Evolutionary conservation across 2,888 invertebrate species (phyloP), one percentile per base, ranked within the genome.

Genomic region (Stomorhina lunata): DNA sequence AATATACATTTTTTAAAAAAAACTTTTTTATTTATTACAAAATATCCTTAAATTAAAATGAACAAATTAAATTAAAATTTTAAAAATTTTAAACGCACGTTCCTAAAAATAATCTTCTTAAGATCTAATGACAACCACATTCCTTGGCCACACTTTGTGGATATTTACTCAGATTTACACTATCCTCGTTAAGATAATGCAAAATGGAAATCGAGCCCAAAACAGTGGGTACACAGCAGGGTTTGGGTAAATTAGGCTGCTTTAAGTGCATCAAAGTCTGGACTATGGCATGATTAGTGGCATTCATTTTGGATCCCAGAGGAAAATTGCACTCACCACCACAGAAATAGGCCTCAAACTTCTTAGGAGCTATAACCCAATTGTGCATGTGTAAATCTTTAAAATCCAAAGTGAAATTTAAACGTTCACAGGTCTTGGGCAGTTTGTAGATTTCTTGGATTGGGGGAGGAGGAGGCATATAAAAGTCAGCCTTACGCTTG

Each of bases 51-150:
- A n/a, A n/a, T n/a, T n/a, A n/a, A n/a, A n/a, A n/a, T n/a, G n/a
- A n/a, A n/a, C n/a, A n/a, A n/a, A n/a, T n/a, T n/a, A n/a, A n/a
- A n/a, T n/a, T n/a, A n/a, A n/a, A n/a, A n/a, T n/a, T n/a, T n/a
- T n/a, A n/a, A n/a, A n/a, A n/a, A n/a, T n/a, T n/a, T n/a, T n/a
- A n/a, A n/a, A n/a, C n/a, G n/a, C n/a, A n/a, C n/a, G n/a, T n/a
- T n/a, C n/a, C n/a, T n/a, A n/a, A n/a, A n/a, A n/a, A n/a, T n/a
- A n/a, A n/a, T n/a, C n/a, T n/a, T n/a, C n/a, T n/a, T n/a, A n/a
- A n/a, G n/a, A n/a, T n/a, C n/a, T n/a, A 98, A 92, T 97, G 98
- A 88, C 99, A 99, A 1, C 99, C 99, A 90, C 99, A 99, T 86
- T 97, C 96, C 90, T 97, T 97, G 25, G 98, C 98, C 6, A 98